Base-by-base conservation (phyloP, 2,797 vertebrate genomes). In the Gadopsis bispinosus region DNA sequence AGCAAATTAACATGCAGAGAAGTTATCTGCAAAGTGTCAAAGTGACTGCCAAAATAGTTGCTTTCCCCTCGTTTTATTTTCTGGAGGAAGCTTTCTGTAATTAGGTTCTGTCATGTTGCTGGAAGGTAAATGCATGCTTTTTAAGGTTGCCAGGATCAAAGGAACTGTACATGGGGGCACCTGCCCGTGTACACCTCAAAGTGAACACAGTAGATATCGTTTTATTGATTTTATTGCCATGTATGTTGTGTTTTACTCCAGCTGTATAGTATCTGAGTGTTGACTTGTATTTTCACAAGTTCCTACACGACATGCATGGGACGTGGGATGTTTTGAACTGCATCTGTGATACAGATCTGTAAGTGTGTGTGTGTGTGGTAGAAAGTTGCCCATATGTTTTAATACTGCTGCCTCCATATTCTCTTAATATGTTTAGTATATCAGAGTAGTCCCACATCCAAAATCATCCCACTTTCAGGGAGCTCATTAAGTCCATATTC, bases 221-320 rank as follows among this genome's bases (percentile, higher is more conserved):
- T 51, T 41, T 54, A 74, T 87, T 81, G 80, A 82, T 88, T 81
- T 73, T 55, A 41, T 66, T 63, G 69, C 43, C 73, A 67, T 63
- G 60, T 37, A 79, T 81, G 66, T 74, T 73, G 56, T 61, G 63
- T 85, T 86, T 74, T 64, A 64, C 73, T 53, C 16, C 10, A 43
- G 41, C 62, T 43, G 62, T 41, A 11, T 64, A 68, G 81, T 73
- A 68, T 79, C 51, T 33, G 56, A 51, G 54, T 61, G 73, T 75
- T 86, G 85, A 91, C 75, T 83, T 87, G 64, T 85, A 77, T 86
- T 89, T 80, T 84, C 82, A 83, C 83, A 90, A 83, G 81, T 73
- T 85, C 90, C 91, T 75, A 91, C 90, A 77, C 63, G 14, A 35
- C 7, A 41, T 55, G 67, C 62, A 75, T 61, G 68, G 67, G 77